Evolutionary conservation across 2,888 invertebrate genomes (phyloP).

Genomic region (Diarsia rubi): DNA sequence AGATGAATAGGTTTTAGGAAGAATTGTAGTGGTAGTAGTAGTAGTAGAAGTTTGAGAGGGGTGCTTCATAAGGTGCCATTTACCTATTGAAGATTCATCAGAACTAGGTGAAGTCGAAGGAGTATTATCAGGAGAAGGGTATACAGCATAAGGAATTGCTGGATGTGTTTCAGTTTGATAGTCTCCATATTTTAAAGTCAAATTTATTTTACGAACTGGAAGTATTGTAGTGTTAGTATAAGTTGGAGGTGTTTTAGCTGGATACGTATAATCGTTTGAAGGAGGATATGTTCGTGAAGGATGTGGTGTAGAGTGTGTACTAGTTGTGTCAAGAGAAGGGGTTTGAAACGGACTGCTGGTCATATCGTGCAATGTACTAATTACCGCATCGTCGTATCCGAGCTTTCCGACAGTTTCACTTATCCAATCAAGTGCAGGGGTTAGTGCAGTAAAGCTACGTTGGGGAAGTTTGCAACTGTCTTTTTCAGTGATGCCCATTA

Average conservation of each 20-base stretch:
- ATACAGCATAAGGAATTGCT: not conserved
- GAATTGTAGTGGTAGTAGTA: no score
- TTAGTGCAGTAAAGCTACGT: slow-evolving; percentile 69
- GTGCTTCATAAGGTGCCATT: not conserved
- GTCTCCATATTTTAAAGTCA: not conserved
- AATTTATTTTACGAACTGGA: not conserved
- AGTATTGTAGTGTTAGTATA: not conserved
- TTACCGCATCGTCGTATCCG: slow-evolving; percentile 25
- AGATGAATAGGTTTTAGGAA: not conserved
- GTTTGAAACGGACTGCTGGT: not conserved
- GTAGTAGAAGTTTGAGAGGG: not conserved
- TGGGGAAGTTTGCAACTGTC: slow-evolving; percentile 63
- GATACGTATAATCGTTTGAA: not conserved
- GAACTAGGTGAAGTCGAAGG: not conserved
- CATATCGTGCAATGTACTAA: slow-evolving; percentile 39
- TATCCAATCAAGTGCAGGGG: slow-evolving; percentile 74
- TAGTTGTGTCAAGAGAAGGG: not conserved
- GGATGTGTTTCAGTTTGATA: not conserved
- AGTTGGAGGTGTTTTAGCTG: not conserved
- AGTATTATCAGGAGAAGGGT: not conserved
- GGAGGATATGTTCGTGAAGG: not conserved
- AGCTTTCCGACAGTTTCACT: slow-evolving; percentile 51
- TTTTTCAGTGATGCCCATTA: slow-evolving; percentile 59
- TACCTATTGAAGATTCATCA: not conserved
- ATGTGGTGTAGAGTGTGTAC: not conserved